These are phyloP conservation scores for Eolophus roseicapilla DNA, from an alignment of 2,113 vertebrate genomes.

Conservation along the genomic window DNA sequence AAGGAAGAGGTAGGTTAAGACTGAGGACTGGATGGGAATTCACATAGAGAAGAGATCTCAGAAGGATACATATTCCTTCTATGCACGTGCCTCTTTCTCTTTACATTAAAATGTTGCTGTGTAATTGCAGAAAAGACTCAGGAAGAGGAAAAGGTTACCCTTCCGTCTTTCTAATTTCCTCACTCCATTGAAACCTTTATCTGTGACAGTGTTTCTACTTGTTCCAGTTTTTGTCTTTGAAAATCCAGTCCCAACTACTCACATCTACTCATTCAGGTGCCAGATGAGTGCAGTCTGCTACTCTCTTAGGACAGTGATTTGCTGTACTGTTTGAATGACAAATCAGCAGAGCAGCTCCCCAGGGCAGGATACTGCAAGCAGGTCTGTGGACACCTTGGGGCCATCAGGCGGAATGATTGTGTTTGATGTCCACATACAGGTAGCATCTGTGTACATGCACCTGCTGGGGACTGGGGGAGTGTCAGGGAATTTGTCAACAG, in stretches of 20 bases:
- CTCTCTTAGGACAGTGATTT: neutral
- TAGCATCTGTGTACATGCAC: neutral
- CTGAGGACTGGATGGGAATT: constrained; percentile 20
- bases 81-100: neutral
- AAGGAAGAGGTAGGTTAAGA: constrained; percentile 46
- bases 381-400: neutral
- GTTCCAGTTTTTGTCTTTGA: neutral
- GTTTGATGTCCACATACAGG: neutral
- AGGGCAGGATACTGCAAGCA: neutral
- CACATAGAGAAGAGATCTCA: constrained; percentile 3
- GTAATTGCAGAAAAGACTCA: neutral
- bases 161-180: neutral
- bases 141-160: neutral
- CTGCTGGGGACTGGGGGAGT: neutral
- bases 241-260: neutral
- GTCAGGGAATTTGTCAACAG: accelerated
- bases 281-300: neutral
- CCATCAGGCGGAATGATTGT: neutral
- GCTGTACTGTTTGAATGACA: neutral
- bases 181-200: neutral
- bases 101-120: neutral
- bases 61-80: neutral
- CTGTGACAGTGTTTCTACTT: neutral
- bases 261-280: neutral
- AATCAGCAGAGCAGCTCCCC: neutral